Conservation (phyloP, 2,797 vertebrate species). For the Sitta carolinensis region DNA sequence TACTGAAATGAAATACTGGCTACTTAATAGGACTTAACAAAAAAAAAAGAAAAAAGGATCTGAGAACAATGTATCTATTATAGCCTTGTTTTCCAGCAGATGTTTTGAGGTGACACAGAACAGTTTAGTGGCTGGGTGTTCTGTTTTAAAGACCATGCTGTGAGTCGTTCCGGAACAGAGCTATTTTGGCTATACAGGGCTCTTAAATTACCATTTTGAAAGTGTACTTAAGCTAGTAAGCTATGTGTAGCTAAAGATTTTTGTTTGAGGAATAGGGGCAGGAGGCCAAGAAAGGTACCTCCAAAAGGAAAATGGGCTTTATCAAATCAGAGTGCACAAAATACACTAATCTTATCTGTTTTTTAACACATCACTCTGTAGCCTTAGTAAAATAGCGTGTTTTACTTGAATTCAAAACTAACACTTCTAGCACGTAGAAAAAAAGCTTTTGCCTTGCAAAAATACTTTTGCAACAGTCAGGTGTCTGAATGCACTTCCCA, state of each 20-base stretch:
- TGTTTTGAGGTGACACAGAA: conserved; percentile 62
- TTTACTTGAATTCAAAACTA: conserved; percentile 61
- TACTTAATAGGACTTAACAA: conserved; percentile 47
- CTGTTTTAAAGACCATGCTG: conserved; percentile 60
- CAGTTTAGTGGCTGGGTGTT: conserved; percentile 55
- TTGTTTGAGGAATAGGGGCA: background rate
- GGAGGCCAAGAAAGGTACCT: conserved; percentile 40
- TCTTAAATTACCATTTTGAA: conserved; percentile 69
- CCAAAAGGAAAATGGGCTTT: conserved; percentile 47
- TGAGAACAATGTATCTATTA: conserved; percentile 68
- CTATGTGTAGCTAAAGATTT: conserved; percentile 54
- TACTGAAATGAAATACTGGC: conserved; percentile 45
- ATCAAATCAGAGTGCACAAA: conserved; percentile 41
- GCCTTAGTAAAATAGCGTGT: background rate
- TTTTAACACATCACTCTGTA: background rate
- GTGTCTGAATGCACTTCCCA: conserved; percentile 33
- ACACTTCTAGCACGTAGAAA: conserved; percentile 6
- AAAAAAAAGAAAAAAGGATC: conserved; percentile 8
- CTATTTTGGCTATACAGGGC: conserved; percentile 52
- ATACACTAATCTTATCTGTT: conserved; percentile 17
- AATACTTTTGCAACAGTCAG: conserved; percentile 65
- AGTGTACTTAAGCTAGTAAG: conserved; percentile 65
- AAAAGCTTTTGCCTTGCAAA: conserved; percentile 53
- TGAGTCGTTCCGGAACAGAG: conserved; percentile 66
- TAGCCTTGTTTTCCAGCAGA: conserved; percentile 69